Evolutionary conservation across 2,113 vertebrate genomes (phyloP).

Genomic region (Protobothrops mucrosquamatus): DNA sequence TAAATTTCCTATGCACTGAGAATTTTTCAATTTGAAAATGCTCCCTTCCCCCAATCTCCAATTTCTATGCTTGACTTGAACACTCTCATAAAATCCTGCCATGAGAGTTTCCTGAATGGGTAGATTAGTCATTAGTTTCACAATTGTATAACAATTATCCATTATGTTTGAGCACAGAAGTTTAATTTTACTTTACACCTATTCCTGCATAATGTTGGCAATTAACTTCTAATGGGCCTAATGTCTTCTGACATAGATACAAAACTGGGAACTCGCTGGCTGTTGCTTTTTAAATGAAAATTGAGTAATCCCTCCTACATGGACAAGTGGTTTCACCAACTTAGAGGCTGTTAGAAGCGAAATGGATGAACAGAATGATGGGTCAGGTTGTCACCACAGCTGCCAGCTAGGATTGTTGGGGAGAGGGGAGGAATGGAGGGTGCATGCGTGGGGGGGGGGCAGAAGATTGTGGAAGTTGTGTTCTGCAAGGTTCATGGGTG

Average conservation of each 20-base stretch:
- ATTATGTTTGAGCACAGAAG: background rate
- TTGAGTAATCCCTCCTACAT: background rate
- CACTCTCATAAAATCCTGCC: background rate
- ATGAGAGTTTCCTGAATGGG: background rate
- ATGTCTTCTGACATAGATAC: background rate
- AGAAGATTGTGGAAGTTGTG: background rate
- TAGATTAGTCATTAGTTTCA: background rate
- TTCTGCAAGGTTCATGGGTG: background rate
- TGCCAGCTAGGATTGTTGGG: background rate
- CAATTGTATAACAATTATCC: background rate
- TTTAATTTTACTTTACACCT: conserved; percentile 15
- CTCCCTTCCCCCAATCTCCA: background rate
- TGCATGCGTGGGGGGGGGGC: background rate
- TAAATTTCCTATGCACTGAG: background rate
- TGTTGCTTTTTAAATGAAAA: background rate
- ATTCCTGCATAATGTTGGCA: background rate
- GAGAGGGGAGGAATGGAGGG: background rate
- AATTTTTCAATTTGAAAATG: background rate
- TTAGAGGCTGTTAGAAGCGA: background rate
- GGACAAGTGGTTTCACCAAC: background rate
- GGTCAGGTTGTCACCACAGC: too few relatives aligned
- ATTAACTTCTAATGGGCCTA: background rate
- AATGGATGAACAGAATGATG: background rate
- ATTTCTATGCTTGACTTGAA: background rate
- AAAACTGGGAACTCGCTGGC: background rate